phyloP scores from a whole-genome alignment of 64 coral and sea anemone genomes.

The Dendronephthya gigantea region DNA sequence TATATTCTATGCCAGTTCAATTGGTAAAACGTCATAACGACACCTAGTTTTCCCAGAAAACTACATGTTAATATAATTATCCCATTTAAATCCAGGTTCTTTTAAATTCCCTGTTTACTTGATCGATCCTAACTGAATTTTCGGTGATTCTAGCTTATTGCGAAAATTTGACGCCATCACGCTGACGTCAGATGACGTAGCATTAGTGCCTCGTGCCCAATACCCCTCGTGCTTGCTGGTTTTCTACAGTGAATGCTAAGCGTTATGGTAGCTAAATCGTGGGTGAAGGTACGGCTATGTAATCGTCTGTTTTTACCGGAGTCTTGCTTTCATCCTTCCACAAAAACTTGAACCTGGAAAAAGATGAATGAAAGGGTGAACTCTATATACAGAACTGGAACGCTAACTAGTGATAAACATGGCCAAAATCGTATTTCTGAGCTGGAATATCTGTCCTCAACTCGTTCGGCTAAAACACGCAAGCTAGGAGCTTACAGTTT shows the following conservation, averaged over 20 bases:
- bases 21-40: not conserved
- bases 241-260: not conserved
- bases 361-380: not conserved
- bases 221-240: not conserved
- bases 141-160: too few species aligned
- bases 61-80: not conserved
- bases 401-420: too few species aligned
- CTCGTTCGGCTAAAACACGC: too few species aligned
- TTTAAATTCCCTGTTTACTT: too few species aligned
- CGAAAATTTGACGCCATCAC: not conserved
- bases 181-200: not conserved
- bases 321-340: slow-evolving; percentile 3
- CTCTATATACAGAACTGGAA: too few species aligned
- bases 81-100: not conserved
- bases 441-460: too few species aligned
- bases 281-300: not conserved
- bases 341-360: not conserved
- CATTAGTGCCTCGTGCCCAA: not conserved
- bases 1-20: not conserved
- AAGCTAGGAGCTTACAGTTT: slow-evolving; percentile 39
- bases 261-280: not conserved
- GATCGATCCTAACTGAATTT: too few species aligned
- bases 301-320: not conserved
- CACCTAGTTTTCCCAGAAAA: not conserved
- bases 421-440: too few species aligned